Percentiles rank a stretch among this genome's conserved stretches.
Evolutionary conservation across 2,113 vertebrate genomes (phyloP).

Genomic region (Oncorhynchus nerka): DNA sequence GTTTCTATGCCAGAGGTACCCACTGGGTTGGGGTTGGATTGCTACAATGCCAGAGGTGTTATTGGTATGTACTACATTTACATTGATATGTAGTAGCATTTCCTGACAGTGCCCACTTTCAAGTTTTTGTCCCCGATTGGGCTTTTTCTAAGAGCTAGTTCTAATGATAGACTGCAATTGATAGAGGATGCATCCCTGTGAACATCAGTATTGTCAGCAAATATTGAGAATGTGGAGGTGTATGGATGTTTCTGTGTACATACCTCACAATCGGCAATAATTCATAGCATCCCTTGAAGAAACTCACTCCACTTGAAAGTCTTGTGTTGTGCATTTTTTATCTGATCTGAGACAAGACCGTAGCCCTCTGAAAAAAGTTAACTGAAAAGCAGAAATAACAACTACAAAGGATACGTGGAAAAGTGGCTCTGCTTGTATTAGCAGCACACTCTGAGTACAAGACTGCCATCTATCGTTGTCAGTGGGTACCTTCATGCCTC

Average conservation of each 20-base stretch:
- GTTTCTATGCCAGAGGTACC: too few species aligned
- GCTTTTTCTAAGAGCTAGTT: constrained; percentile 1
- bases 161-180: too few species aligned
- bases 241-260: background rate
- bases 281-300: background rate
- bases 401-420: background rate
- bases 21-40: too few species aligned
- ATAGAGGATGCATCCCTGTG: too few species aligned
- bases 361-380: background rate
- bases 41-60: too few species aligned
- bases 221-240: background rate
- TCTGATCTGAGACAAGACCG: background rate
- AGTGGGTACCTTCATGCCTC: background rate
- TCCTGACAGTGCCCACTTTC: constrained; percentile 8
- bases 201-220: too few species aligned
- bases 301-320: background rate
- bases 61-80: too few species aligned
- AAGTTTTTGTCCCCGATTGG: too few species aligned
- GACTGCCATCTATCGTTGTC: constrained; percentile 48
- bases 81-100: constrained; percentile 3
- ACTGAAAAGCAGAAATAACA: background rate
- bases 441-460: constrained; percentile 33
- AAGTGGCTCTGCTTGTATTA: background rate
- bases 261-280: background rate
- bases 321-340: background rate